Evolutionary conservation across 2,113 vertebrate genomes (phyloP).

Genomic region (Mobula hypostoma): DNA sequence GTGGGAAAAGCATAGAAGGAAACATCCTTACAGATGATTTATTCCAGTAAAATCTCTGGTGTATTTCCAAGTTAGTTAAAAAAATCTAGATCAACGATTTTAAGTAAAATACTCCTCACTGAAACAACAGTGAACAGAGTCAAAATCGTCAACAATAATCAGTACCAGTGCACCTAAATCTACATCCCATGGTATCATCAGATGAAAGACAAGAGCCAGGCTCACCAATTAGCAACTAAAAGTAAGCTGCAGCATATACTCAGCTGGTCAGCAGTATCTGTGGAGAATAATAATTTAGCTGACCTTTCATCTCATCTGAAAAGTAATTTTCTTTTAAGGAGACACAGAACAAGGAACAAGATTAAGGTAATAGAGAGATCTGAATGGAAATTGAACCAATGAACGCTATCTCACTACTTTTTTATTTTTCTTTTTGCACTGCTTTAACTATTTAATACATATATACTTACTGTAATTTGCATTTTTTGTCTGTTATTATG

Average conservation of each 20-base stretch:
- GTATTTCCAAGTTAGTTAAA: background rate
- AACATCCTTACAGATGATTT: background rate
- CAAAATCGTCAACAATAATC: background rate
- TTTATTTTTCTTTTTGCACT: too few species aligned
- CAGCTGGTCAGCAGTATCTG: background rate
- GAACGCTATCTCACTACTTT: too few species aligned
- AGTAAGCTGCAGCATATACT: background rate
- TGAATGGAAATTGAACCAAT: too few species aligned
- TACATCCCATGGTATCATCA: background rate
- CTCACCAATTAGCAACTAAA: background rate
- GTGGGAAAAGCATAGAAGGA: background rate
- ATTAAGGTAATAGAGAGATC: background rate
- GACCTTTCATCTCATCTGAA: background rate
- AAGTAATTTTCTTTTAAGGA: background rate
- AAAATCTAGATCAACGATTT: background rate
- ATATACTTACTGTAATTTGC: too few species aligned
- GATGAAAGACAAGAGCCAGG: background rate
- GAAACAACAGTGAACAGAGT: background rate
- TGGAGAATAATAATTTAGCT: background rate
- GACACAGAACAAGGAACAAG: background rate
- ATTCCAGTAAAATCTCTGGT: background rate
- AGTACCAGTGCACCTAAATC: too few species aligned
- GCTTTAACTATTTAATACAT: too few species aligned
- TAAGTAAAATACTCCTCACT: background rate
- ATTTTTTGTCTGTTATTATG: too few species aligned